phyloP scores from a whole-genome alignment of 2,797 vertebrate genomes.

The Darevskia nairensis region DNA sequence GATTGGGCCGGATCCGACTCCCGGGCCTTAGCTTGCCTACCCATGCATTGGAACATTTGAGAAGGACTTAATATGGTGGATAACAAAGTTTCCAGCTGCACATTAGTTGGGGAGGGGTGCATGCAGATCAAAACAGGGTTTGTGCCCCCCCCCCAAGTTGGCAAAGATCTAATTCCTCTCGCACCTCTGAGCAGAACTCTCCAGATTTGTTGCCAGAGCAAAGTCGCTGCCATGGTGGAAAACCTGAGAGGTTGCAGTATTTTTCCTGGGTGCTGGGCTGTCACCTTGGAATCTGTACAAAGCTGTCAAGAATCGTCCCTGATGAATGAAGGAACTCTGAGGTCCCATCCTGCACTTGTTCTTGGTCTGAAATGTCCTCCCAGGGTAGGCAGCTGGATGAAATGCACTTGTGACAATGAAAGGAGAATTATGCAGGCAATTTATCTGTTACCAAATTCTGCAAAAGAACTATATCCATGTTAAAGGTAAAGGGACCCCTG shows the following conservation, averaged over 20 bases:
- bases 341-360: no score
- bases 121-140: no score
- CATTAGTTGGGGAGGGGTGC: no score
- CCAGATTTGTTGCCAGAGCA: not conserved
- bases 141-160: no score
- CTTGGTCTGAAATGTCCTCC: no score
- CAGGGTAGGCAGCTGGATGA: not conserved
- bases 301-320: not conserved
- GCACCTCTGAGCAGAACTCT: not conserved
- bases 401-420: not conserved
- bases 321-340: not conserved
- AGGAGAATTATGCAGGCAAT: not conserved
- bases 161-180: not conserved
- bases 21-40: no score
- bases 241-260: not conserved
- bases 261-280: not conserved
- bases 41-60: no score
- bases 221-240: not conserved
- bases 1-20: no score
- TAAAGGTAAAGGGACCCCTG: no score
- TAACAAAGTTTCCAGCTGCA: no score
- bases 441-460: no score
- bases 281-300: not conserved
- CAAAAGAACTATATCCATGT: not conserved
- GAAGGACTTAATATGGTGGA: no score